Percentiles rank a stretch among this genome's conserved stretches.
These are phyloP conservation scores for Hyperoplus lanceolatus DNA, from an alignment of 2,797 vertebrate species.

Conservation along the genomic window DNA sequence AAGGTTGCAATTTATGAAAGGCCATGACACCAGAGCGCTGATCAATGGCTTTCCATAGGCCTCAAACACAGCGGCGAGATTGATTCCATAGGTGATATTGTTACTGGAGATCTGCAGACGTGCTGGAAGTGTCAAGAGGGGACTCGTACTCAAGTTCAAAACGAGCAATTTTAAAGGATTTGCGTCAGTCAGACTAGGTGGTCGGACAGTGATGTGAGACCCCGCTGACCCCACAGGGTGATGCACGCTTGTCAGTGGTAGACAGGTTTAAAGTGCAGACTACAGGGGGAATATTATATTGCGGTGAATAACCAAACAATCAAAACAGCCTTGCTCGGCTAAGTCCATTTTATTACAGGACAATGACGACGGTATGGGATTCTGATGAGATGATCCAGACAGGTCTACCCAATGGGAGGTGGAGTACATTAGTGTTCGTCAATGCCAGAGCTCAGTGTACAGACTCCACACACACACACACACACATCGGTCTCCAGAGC, in stretches of 20 bases:
- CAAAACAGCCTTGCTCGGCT: conserved; percentile 45
- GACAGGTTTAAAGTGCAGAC: conserved; percentile 73
- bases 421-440: conserved; percentile 72
- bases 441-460: conserved; percentile 54
- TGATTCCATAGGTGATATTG: conserved; percentile 79
- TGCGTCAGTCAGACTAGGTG: conserved; percentile 73
- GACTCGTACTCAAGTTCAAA: conserved; percentile 66
- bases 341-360: conserved; percentile 61
- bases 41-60: conserved; percentile 78
- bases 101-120: conserved; percentile 67
- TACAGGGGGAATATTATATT: conserved; percentile 70
- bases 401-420: conserved; percentile 60
- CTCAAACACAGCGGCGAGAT: conserved; percentile 55
- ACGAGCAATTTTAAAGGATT: conserved; percentile 77
- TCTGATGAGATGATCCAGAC: conserved; percentile 72
- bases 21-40: conserved; percentile 75
- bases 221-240: conserved; percentile 67
- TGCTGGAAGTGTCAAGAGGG: conserved; percentile 68
- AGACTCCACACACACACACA: conserved; percentile 24
- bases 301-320: conserved; percentile 68
- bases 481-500: conserved; percentile 33
- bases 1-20: conserved; percentile 85
- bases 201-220: conserved; percentile 78
- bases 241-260: conserved; percentile 69
- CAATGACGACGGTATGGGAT: conserved; percentile 51